A percentile compares a stretch with the other conserved stretches of the same genome.
These are phyloP conservation scores for Entelurus aequoreus DNA, from an alignment of 2,113 vertebrate genomes.

Conservation along the genomic window DNA sequence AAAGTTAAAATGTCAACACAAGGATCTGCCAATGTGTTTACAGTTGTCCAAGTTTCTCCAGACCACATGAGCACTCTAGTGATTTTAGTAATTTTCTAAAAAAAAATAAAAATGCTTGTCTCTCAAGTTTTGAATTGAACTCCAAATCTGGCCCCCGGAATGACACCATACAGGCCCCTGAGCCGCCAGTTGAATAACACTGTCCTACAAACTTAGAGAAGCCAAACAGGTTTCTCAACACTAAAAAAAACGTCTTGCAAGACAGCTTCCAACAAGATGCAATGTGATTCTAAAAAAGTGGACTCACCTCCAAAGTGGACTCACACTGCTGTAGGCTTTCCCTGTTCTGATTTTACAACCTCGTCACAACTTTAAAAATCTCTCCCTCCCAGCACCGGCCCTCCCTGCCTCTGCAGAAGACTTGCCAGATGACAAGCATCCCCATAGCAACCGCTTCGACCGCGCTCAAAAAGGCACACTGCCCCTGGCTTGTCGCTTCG, in stretches of 20 bases:
- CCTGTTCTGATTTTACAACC: conserved; percentile 28
- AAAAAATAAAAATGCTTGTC: too few relatives aligned
- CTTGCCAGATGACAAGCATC: conserved; percentile 70
- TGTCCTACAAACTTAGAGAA: too few relatives aligned
- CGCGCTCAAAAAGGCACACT: conserved; percentile 53
- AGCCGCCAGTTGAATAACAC: too few relatives aligned
- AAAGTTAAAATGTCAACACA: too few relatives aligned
- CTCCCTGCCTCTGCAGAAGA: conserved; percentile 53
- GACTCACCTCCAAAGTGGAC: conserved; percentile 56
- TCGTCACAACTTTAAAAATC: conserved; percentile 37
- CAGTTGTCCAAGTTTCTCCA: too few relatives aligned
- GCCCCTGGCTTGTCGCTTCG: conserved; percentile 50
- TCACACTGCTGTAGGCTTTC: conserved; percentile 27
- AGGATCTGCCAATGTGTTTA: too few relatives aligned
- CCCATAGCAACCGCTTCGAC: conserved; percentile 57
- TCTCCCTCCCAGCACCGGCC: conserved; percentile 41
- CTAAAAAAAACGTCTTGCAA: conserved; percentile 11
- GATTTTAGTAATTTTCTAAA: too few relatives aligned
- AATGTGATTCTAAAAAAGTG: conserved; percentile 16
- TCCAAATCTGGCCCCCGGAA: neutral
- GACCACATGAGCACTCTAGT: too few relatives aligned
- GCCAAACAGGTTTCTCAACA: conserved; percentile 45
- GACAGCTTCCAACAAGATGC: neutral
- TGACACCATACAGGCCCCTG: too few relatives aligned
- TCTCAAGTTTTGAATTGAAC: conserved; percentile 15